Evolutionary conservation across 2,797 vertebrate genomes (phyloP), one percentile per base, ranked within the genome.

Genomic region (Hippocampus kuda): DNA sequence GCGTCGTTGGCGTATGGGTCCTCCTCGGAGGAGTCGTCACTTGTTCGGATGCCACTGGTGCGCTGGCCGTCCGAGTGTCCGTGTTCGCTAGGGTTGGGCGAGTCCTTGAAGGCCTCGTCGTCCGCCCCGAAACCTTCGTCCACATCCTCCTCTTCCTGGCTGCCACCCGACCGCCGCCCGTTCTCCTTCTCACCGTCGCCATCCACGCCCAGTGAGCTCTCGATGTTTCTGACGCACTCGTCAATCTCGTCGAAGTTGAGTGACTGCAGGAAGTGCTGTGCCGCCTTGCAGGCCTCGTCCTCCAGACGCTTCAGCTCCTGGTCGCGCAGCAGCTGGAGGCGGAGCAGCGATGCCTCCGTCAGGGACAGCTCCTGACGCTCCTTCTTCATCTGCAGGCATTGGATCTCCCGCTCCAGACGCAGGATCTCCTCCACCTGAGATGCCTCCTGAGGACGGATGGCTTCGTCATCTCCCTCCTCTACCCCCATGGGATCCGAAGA

Each of bases 241-340:
- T 98, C 96, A 1, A 98, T 98, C 91, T 99, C 97, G 63, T 94
- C 92, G 0, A 99, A 99, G 90, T 98, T 97, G 69, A 99, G 92
- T 3, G 96, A 96, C 72, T 94, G 93, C 1, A 99, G 90, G 88
- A 99, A 99, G 84, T 97, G 94, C 83, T 99, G 96, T 0, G 97
- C 96, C 0, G 97, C 97, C 9, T 90, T 90, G 82, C 95, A 96
- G 0, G 96, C 97, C 67, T 99, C 96, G 0, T 98, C 93, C 85
- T 98, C 97, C 11, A 98, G 89, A 1, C 94, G 85, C 30, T 86
- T 79, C 7, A 98, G 91, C 73, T 97, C 96, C 83, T 94, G 92
- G 22, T 97, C 96, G 0, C 96, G 91, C 51, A 96, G 93, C 51
- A 76, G 89, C 88, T 94, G 94, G 76, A 98, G 92, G 53, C 93